phyloP scores from a whole-genome alignment of 2,888 invertebrate genomes.

The Luperina nickerlii region DNA sequence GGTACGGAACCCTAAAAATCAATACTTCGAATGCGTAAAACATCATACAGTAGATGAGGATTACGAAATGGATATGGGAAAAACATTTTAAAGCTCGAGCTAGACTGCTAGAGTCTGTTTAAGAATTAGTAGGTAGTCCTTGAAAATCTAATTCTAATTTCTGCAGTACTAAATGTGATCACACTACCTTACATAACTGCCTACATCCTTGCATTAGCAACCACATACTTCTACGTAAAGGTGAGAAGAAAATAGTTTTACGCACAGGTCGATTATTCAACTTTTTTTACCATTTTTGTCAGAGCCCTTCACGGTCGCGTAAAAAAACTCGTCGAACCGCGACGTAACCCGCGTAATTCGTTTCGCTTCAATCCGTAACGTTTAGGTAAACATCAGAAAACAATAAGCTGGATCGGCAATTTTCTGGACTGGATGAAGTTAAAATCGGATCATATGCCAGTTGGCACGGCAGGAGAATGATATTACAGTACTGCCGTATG shows the following conservation, averaged over 20 bases:
- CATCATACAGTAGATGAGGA: not conserved
- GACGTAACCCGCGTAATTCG: conserved; percentile 28
- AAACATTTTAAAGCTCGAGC: not conserved
- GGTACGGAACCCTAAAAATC: no score
- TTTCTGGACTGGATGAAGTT: conserved; percentile 2
- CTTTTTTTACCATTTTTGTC: conserved; percentile 2
- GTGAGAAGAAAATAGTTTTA: not conserved
- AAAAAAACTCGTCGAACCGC: conserved; percentile 14
- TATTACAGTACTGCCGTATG: no score
- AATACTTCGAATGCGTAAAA: no score
- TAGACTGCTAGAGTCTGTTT: not conserved
- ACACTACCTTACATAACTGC: no score
- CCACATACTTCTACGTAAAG: not conserved
- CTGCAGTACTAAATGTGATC: not conserved
- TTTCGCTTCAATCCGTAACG: conserved; percentile 24
- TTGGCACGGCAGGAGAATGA: no score
- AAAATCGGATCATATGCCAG: not conserved
- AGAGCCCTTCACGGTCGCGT: conserved; percentile 18
- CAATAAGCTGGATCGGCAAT: conserved; percentile 26
- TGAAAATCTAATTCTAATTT: not conserved
- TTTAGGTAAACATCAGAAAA: conserved; percentile 23
- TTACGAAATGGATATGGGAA: no score
- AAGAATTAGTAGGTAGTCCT: not conserved
- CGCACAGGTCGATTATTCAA: not conserved
- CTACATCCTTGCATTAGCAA: not conserved